Evolutionary conservation across 2,797 vertebrate species (phyloP), one percentile per base, ranked within the genome.

Genomic region (Coccyzus lansbergi): DNA sequence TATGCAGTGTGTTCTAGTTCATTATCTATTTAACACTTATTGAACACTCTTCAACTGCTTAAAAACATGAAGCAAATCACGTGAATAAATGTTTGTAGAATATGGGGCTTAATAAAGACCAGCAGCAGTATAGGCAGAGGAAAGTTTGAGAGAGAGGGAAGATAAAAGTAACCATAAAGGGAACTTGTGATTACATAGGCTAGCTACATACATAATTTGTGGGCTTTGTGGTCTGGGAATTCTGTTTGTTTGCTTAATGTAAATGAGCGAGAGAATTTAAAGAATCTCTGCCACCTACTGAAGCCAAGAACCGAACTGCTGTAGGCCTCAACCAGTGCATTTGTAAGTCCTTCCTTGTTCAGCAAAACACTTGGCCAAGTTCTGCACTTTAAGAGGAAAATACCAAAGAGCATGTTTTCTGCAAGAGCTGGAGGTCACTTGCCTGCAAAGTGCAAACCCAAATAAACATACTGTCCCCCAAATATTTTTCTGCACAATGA

Each of bases 171-270:
- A 86, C 65, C 83, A 11, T 76, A 90, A 79, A 70, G 82, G 69
- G 83, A 93, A 82, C 83, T 60, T 79, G 74, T 53, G 72, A 95
- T 94, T 93, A 74, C 34, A 26, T 4, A 82, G 77, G 51, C 46
- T 60, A 74, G 70, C 74, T 94, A 93, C 64, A 51, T 68, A 64
- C 33, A 77, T 58, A 64, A 88, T 88, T 68, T 68, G 83, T 88
- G 77, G 85, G 80, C 70, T 91, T 86, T 3, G 40, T 0, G 2
- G 77, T 83, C 90, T 72, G 87, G 92, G 88, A 93, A 71, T 94
- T 96, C 85, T 91, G 74, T 95, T 94, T 92, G 71, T 94, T 95
- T 93, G 87, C 58, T 91, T 92, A 82, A 93, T 82, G 91, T 71
- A 94, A 90, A 95, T 80, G 89, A 93, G 77, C 46, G 91, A 77